Base-by-base conservation (phyloP, 2,113 vertebrate species). In the Muntiacus reevesi region DNA sequence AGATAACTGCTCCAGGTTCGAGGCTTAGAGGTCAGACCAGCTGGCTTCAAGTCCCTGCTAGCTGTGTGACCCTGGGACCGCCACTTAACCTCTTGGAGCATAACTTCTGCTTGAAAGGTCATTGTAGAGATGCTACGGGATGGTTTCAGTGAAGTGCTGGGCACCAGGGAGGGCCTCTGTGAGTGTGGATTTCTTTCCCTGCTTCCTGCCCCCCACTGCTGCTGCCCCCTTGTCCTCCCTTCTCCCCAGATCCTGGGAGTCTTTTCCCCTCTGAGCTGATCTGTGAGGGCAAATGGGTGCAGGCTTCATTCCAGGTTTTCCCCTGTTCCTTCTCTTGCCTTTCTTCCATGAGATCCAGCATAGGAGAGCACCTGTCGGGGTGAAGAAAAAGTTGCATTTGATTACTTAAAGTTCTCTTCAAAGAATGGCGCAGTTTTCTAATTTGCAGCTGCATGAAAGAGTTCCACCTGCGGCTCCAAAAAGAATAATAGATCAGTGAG, bases 401-500 rank as follows among this genome's bases (percentile, higher is more conserved):
- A 85, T 98, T 96, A 97, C 87, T 93, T 97, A 19, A 0, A 97
- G n/a, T 93, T 98, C 95, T 97, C 97, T 98, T 99, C 98, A 98
- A 97, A 98, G 98, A 85, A 52, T 40, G 52, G 94, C 52, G 21
- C 1, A 10, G 85, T 87, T 97, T 96, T 97, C 10, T 98, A 84
- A 98, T 98, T 98, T 98, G 98, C 97, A 93, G 87, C 95, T 0
- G 25, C 84, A 95, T 98, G 97, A 97, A 98, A 98, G 98, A 98
- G 94, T 98, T 98, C 78, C 9, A 78, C 98, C 97, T 43, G 96
- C 95, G 81, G 97, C 95, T 97, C 21, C 3, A 93, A 98, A 99
- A 98, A 98, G 99, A 99, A 99, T 99, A 98, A 98, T 97, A 98
- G 98, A 99, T 99, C 98, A 99, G 98, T 98, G 78, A 98, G 97